Conservation (phyloP, 2,113 vertebrate species). For the Pseudonaja textilis region DNA sequence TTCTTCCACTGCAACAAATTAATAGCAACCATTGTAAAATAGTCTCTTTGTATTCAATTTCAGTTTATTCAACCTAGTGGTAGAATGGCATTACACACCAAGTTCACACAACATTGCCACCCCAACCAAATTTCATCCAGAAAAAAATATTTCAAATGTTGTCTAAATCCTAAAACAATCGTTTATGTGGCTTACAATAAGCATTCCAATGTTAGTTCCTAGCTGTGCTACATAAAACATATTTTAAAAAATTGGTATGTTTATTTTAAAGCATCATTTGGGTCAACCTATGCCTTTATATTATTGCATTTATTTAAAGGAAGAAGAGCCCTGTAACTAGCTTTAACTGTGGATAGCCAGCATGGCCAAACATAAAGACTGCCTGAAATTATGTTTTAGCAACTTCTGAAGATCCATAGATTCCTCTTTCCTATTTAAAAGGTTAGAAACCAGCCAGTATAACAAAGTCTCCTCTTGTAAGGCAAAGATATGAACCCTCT, state of each 20-base stretch:
- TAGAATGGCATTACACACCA: neutral
- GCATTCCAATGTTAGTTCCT: neutral
- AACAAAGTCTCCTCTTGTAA: neutral
- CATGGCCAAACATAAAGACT: neutral
- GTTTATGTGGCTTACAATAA: neutral
- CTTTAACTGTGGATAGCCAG: neutral
- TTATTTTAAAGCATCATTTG: neutral
- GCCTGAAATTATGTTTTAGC: neutral
- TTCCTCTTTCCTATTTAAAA: neutral
- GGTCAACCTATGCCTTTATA: neutral
- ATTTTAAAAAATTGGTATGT: neutral
- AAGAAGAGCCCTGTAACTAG: neutral
- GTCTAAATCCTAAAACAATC: neutral
- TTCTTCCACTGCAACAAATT: neutral
- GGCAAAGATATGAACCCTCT: neutral
- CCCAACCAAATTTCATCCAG: neutral
- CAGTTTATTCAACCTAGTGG: neutral
- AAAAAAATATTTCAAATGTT: neutral
- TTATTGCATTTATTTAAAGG: neutral
- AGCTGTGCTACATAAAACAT: neutral
- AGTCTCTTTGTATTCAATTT: neutral
- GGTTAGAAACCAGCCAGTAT: neutral
- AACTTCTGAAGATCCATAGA: neutral
- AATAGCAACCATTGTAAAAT: neutral
- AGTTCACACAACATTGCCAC: neutral